Evolutionary conservation across 2,113 vertebrate species (phyloP).

Genomic region (Sapayoa aenigma): DNA sequence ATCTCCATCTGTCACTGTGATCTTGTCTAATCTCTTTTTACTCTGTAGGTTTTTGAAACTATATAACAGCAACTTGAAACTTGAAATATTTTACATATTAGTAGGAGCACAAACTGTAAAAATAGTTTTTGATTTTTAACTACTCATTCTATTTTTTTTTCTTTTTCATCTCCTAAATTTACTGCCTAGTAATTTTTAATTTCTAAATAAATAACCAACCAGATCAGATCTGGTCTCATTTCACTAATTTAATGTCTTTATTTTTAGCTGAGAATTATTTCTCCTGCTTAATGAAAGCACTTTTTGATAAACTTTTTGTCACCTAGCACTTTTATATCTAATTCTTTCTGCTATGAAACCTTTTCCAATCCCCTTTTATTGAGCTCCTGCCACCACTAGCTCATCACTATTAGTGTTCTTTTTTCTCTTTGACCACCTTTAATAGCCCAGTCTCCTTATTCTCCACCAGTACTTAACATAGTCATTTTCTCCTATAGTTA

Average conservation of each 20-base stretch:
- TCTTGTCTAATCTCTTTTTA: background rate
- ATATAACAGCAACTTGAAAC: background rate
- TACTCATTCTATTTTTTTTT: background rate
- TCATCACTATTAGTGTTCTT: background rate
- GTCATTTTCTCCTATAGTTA: background rate
- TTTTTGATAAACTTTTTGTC: background rate
- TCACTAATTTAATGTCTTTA: background rate
- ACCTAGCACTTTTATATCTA: background rate
- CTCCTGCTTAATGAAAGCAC: background rate
- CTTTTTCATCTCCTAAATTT: background rate
- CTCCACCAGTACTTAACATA: background rate
- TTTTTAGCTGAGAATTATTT: background rate
- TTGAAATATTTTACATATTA: background rate
- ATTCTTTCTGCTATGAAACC: background rate
- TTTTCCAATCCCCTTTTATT: background rate
- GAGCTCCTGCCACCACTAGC: background rate
- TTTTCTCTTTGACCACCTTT: background rate
- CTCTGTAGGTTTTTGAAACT: background rate
- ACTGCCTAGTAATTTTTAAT: background rate
- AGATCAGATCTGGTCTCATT: background rate
- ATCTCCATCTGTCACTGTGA: background rate
- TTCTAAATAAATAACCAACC: background rate
- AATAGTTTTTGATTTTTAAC: background rate
- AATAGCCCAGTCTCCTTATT: background rate
- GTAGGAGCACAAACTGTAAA: background rate